phyloP scores from a whole-genome alignment of 2,113 vertebrate genomes.

The Ariopsis seemanni region DNA sequence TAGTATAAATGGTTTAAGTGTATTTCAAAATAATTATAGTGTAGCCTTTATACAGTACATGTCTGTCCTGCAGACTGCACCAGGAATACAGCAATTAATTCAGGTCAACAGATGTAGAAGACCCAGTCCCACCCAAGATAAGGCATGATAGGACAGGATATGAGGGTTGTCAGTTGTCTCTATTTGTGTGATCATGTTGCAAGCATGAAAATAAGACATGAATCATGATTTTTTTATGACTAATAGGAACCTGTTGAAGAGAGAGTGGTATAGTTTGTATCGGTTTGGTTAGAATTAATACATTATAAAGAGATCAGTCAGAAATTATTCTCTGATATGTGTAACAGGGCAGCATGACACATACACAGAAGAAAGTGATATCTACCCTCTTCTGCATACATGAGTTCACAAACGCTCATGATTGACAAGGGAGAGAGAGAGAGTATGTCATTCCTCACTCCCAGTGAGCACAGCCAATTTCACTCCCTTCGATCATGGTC shows the following conservation, averaged over 20 bases:
- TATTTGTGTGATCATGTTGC: background rate
- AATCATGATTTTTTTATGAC: background rate
- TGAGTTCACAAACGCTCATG: background rate
- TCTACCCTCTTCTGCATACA: too few species aligned
- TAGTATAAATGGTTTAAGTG: too few species aligned
- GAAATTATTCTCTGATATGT: background rate
- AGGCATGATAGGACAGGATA: background rate
- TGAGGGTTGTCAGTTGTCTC: background rate
- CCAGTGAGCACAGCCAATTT: background rate
- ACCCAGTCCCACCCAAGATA: background rate
- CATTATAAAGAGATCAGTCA: background rate
- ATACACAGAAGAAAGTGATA: background rate
- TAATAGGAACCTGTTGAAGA: background rate
- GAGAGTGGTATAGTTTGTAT: background rate
- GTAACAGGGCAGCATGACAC: background rate
- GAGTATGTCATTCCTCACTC: background rate
- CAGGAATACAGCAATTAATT: background rate
- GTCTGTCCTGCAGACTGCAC: background rate
- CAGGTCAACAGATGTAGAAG: background rate
- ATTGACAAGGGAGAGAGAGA: background rate
- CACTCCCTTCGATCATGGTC: background rate
- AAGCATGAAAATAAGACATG: background rate
- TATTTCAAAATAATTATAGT: background rate
- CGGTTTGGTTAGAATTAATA: background rate
- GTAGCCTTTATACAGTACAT: background rate